Percentiles rank a stretch among this genome's conserved stretches.
Conservation (phyloP, 2,797 vertebrate species). For the Cyclura pinguis region DNA sequence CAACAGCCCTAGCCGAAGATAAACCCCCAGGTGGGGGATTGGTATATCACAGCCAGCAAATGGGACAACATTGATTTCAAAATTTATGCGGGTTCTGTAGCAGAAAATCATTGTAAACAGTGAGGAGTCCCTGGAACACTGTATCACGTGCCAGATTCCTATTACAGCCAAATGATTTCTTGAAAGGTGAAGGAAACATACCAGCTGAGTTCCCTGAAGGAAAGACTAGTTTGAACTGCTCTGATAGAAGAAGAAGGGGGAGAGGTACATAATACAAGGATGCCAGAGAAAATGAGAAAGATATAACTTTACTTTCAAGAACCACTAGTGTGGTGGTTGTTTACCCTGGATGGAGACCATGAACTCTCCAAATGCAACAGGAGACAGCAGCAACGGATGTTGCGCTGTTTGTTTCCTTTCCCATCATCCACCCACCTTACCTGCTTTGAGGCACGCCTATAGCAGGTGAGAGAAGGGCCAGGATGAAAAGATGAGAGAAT, state of each 20-base stretch:
- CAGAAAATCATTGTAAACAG: constrained; percentile 59
- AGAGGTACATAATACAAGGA: not conserved
- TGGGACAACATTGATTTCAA: constrained; percentile 56
- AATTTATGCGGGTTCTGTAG: constrained; percentile 38
- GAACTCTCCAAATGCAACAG: not conserved
- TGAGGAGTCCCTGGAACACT: constrained; percentile 36
- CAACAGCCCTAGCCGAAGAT: constrained; percentile 26
- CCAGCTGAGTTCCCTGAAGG: constrained; percentile 2
- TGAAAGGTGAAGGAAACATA: constrained; percentile 30
- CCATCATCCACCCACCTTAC: not conserved
- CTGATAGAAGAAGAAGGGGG: not conserved
- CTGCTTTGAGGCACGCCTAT: not conserved
- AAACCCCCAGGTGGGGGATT: not conserved
- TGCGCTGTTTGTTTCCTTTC: not conserved
- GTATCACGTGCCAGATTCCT: constrained; percentile 38
- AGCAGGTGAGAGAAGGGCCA: not conserved
- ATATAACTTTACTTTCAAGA: not conserved
- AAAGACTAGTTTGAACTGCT: not conserved
- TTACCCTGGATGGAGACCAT: not conserved
- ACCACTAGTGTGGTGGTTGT: not conserved
- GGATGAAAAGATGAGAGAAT: not conserved
- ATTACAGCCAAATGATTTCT: constrained; percentile 50
- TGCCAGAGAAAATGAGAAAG: not conserved
- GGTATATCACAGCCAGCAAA: constrained; percentile 48
- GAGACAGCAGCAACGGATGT: no score